A percentile compares a stretch with the other conserved stretches of the same genome.
These are phyloP conservation scores for Chromis chromis DNA, from an alignment of 2,797 vertebrate species.

Conservation along the genomic window DNA sequence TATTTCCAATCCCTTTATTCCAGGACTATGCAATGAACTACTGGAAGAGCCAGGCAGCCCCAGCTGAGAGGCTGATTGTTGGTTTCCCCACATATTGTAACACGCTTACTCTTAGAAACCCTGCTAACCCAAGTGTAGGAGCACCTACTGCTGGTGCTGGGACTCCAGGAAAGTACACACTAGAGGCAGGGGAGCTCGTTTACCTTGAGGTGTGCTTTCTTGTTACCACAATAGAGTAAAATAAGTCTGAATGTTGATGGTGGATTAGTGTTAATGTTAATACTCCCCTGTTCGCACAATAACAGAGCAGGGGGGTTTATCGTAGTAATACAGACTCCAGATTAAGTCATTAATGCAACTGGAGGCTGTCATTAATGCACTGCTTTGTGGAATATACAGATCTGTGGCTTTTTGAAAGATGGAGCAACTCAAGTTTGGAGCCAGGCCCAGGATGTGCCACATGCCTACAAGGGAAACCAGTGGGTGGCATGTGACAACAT, in stretches of 20 bases:
- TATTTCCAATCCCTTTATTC: conserved; percentile 1
- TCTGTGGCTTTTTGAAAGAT: conserved; percentile 73
- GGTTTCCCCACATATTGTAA: conserved; percentile 78
- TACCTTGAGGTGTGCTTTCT: conserved; percentile 74
- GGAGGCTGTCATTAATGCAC: conserved; percentile 21
- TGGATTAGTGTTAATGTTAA: conserved; percentile 10
- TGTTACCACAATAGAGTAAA: background rate
- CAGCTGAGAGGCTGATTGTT: conserved; percentile 76
- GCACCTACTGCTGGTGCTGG: conserved; percentile 67
- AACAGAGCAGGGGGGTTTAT: conserved; percentile 17
- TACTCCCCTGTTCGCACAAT: conserved; percentile 14
- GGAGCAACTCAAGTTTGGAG: conserved; percentile 73
- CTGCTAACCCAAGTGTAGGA: conserved; percentile 68
- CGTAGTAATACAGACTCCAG: background rate
- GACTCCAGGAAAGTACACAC: conserved; percentile 73
- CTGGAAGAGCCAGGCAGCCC: conserved; percentile 73
- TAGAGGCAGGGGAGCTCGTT: conserved; percentile 74
- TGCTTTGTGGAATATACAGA: conserved; percentile 56
- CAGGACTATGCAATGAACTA: conserved; percentile 77
- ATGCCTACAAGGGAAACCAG: conserved; percentile 77
- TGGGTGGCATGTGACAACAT: conserved; percentile 76
- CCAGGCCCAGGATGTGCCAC: conserved; percentile 68
- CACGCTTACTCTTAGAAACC: conserved; percentile 70
- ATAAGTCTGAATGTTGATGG: conserved; percentile 4
- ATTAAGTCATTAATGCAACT: conserved; percentile 13